These are phyloP conservation scores for Tridacna crocea DNA, from an alignment of 2,888 invertebrate genomes.

Conservation along the genomic window DNA sequence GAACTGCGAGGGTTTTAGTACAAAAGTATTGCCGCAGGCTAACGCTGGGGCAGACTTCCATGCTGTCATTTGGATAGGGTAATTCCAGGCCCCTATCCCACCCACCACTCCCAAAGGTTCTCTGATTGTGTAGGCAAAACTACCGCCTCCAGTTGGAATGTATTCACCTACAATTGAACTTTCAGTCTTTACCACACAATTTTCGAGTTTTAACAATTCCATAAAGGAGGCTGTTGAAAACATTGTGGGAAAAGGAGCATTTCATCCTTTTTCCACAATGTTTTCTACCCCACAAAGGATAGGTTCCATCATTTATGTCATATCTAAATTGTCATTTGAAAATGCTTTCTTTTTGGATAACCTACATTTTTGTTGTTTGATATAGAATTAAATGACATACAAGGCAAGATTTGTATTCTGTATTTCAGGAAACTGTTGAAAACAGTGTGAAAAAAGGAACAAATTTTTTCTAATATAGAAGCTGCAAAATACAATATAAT, in stretches of 20 bases:
- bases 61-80: constrained; percentile 86
- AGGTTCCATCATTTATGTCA: too few relatives aligned
- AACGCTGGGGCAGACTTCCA: constrained; percentile 86
- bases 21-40: constrained; percentile 86
- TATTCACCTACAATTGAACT: constrained; percentile 84
- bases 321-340: too few relatives aligned
- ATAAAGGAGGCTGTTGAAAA: not conserved
- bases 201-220: not conserved
- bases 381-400: too few relatives aligned
- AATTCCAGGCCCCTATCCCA: constrained; percentile 87
- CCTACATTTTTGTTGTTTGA: too few relatives aligned
- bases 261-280: too few relatives aligned
- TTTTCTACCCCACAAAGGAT: too few relatives aligned
- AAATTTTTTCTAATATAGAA: too few relatives aligned
- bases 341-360: too few relatives aligned
- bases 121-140: constrained; percentile 85
- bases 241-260: not conserved
- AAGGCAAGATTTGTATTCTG: too few relatives aligned
- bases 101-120: constrained; percentile 87
- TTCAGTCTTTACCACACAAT: not conserved
- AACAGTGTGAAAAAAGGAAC: too few relatives aligned
- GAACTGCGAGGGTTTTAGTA: constrained; percentile 87
- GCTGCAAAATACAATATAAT: too few relatives aligned
- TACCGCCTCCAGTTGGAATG: constrained; percentile 83
- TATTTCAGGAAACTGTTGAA: too few relatives aligned